Evolutionary conservation across 2,888 invertebrate species (phyloP).

Genomic region (Galerucella calmariensis): DNA sequence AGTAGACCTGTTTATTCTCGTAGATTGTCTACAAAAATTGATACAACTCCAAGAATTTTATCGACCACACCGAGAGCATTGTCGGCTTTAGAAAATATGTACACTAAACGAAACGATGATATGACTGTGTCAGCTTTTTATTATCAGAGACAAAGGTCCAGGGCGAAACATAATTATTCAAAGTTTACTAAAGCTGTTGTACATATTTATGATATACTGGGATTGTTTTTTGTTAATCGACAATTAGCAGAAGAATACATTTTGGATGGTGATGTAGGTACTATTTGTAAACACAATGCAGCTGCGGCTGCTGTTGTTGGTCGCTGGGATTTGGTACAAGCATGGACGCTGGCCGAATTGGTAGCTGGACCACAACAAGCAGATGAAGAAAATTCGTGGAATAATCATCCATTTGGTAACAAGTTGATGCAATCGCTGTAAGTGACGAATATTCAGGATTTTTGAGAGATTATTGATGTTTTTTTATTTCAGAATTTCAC

Average conservation of each 20-base stretch:
- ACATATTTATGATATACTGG: constrained; percentile 78
- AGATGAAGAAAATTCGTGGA: constrained; percentile 81
- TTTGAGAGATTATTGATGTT: constrained; percentile 1
- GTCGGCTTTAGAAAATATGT: constrained; percentile 73
- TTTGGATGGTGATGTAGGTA: constrained; percentile 69
- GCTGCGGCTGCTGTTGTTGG: constrained; percentile 79
- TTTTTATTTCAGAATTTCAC: constrained; percentile 73
- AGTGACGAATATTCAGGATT: constrained; percentile 59
- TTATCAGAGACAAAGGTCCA: constrained; percentile 68
- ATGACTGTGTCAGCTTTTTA: constrained; percentile 78
- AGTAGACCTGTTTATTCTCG: constrained; percentile 75
- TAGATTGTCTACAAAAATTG: constrained; percentile 76
- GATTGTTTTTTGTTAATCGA: constrained; percentile 82
- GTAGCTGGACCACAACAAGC: constrained; percentile 67
- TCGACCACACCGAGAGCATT: constrained; percentile 84
- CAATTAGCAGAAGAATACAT: constrained; percentile 87
- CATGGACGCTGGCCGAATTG: constrained; percentile 86
- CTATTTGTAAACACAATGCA: constrained; percentile 85
- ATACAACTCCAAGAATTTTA: constrained; percentile 82
- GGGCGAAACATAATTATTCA: constrained; percentile 54
- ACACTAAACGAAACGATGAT: constrained; percentile 58
- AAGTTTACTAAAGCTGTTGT: constrained; percentile 71
- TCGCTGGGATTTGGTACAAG: constrained; percentile 84
- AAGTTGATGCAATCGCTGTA: constrained; percentile 87
- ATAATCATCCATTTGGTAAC: constrained; percentile 87